Percentiles rank a stretch among this genome's conserved stretches.
Conservation (phyloP, 2,888 invertebrate species). For the Drosophila tanythrix region DNA sequence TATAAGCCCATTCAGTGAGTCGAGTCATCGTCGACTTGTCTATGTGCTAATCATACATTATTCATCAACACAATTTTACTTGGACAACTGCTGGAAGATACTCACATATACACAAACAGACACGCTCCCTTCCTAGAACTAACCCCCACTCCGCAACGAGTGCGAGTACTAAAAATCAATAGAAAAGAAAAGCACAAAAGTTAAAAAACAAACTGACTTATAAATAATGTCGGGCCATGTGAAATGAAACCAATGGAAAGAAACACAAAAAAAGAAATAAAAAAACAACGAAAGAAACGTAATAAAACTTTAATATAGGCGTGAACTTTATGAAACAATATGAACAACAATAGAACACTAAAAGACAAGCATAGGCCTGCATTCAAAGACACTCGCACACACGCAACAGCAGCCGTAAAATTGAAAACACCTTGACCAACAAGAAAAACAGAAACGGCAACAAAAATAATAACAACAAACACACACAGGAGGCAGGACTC, state of each 20-base stretch:
- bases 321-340: slow-evolving; percentile 73
- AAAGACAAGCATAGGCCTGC: slow-evolving; percentile 77
- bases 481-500: slow-evolving; percentile 7
- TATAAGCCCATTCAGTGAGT: slow-evolving; percentile 28
- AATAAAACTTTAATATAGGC: slow-evolving; percentile 78
- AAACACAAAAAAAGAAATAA: slow-evolving; percentile 8
- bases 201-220: slow-evolving; percentile 65
- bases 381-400: slow-evolving; percentile 32
- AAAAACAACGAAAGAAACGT: slow-evolving; percentile 16
- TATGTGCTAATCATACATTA: slow-evolving; percentile 81
- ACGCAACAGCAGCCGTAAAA: slow-evolving; percentile 58
- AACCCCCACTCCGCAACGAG: slow-evolving; percentile 46
- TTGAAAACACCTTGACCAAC: slow-evolving; percentile 71
- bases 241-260: slow-evolving; percentile 24
- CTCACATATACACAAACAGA: slow-evolving; percentile 9
- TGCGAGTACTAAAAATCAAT: slow-evolving; percentile 67
- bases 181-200: slow-evolving; percentile 70
- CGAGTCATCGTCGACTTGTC: slow-evolving; percentile 80
- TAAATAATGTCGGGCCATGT: slow-evolving; percentile 64
- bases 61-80: slow-evolving; percentile 77
- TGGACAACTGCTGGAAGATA: slow-evolving; percentile 74
- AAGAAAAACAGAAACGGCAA: slow-evolving; percentile 17
- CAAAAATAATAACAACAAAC: background rate
- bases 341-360: slow-evolving; percentile 32
- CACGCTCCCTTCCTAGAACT: background rate